Percentiles rank a stretch among this genome's conserved stretches.
Conservation (phyloP, 2,888 invertebrate genomes). For the Pristionchus maxplancki region DNA sequence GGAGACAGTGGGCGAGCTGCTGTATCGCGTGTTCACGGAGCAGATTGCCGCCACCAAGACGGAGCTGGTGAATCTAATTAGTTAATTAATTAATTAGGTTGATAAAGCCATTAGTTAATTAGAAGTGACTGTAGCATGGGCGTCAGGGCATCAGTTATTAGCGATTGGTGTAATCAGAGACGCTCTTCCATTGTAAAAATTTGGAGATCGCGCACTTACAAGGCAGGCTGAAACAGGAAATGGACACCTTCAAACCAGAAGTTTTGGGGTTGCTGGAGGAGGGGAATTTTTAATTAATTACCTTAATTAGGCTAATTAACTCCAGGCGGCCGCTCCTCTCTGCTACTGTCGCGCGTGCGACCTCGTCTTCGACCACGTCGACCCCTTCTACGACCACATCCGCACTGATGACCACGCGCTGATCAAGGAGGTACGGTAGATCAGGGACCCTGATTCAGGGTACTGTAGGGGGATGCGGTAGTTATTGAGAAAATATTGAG, state of each 20-base stretch:
- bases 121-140: no score
- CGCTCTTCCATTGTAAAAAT: no score
- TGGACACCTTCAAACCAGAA: no score
- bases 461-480: background rate
- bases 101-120: background rate
- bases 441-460: no score
- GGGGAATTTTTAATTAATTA: background rate
- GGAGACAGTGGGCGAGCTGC: background rate
- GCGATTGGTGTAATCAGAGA: no score
- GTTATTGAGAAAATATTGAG: background rate
- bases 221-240: no score
- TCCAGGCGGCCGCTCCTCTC: background rate
- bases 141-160: no score
- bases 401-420: background rate
- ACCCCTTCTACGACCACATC: slow-evolving; percentile 4
- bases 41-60: background rate
- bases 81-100: background rate
- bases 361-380: background rate
- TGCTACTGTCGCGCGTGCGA: slow-evolving; percentile 10
- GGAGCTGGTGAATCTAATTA: background rate
- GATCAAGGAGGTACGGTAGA: background rate
- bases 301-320: background rate
- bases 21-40: background rate
- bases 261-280: no score
- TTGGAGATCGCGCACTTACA: no score